Evolutionary conservation across 2,888 invertebrate species (phyloP).

Genomic region (Axea sp.): DNA sequence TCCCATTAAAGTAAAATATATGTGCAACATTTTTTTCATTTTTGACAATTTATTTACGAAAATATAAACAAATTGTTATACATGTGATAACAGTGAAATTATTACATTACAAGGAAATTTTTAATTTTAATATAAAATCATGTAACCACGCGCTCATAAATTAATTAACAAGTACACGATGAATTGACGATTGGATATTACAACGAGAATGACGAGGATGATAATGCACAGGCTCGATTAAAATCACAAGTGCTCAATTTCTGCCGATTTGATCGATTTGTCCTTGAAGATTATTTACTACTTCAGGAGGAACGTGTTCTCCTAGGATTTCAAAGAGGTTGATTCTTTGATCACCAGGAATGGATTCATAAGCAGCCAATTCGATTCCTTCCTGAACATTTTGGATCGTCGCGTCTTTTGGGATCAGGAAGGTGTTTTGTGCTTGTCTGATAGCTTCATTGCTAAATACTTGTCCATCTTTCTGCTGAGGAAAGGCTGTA

Average conservation of each 20-base stretch:
- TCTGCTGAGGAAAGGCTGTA: conserved; percentile 83
- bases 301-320: conserved; percentile 91
- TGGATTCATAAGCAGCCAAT: conserved; percentile 91
- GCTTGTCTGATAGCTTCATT: conserved; percentile 93
- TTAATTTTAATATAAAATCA: too few species aligned
- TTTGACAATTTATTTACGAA: conserved; percentile 67
- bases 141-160: conserved; percentile 66
- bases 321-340: conserved; percentile 91
- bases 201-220: conserved; percentile 10
- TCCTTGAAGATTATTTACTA: conserved; percentile 91
- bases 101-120: too few species aligned
- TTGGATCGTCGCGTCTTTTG: conserved; percentile 92
- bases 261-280: conserved; percentile 92
- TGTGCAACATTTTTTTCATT: neutral
- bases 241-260: conserved; percentile 78
- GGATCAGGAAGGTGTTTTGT: conserved; percentile 90
- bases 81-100: too few species aligned
- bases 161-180: conserved; percentile 54
- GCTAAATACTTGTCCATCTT: conserved; percentile 90
- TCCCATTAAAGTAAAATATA: neutral
- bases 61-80: conserved; percentile 50
- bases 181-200: conserved; percentile 22
- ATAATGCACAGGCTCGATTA: conserved; percentile 3
- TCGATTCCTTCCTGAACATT: conserved; percentile 93
- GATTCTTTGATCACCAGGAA: conserved; percentile 91